Evolutionary conservation across 35 echinoderm and acorn worm genomes (phyloP).

Genomic region (Anneissia japonica): DNA sequence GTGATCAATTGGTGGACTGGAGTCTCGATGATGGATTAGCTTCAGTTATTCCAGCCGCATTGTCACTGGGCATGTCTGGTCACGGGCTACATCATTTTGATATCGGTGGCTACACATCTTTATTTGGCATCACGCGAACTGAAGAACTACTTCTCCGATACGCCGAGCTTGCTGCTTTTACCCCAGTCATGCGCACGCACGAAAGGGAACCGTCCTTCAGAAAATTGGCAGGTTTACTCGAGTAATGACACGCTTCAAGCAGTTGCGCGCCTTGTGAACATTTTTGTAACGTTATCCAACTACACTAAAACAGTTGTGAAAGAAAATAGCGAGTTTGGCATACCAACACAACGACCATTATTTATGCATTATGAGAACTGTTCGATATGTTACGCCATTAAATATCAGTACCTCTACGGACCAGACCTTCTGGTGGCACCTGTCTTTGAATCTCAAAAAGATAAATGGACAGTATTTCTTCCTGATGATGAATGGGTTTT

Average conservation of each 20-base stretch:
- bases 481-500: slow-evolving; percentile 68
- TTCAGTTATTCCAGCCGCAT: slow-evolving; percentile 77
- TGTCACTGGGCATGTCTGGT: slow-evolving; percentile 79
- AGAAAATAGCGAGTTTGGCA: slow-evolving; percentile 66
- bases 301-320: slow-evolving; percentile 51
- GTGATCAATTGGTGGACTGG: slow-evolving; percentile 84
- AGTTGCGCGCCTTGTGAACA: slow-evolving; percentile 61
- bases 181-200: slow-evolving; percentile 89
- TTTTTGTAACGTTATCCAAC: slow-evolving; percentile 48
- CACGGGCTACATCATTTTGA: slow-evolving; percentile 86
- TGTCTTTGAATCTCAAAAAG: slow-evolving; percentile 40
- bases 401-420: slow-evolving; percentile 86
- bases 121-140: slow-evolving; percentile 72
- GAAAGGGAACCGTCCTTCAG: slow-evolving; percentile 80
- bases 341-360: slow-evolving; percentile 78
- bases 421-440: slow-evolving; percentile 84
- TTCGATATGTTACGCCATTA: slow-evolving; percentile 42
- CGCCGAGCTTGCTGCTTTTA: slow-evolving; percentile 87
- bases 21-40: slow-evolving; percentile 80
- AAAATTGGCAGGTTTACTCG: slow-evolving; percentile 93
- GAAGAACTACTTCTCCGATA: slow-evolving; percentile 89
- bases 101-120: slow-evolving; percentile 86
- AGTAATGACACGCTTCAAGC: slow-evolving; percentile 47
- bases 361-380: slow-evolving; percentile 90
- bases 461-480: slow-evolving; percentile 67